phyloP scores from a whole-genome alignment of 1,140 invertebrate genomes.

The Drosophila oshimai region DNA sequence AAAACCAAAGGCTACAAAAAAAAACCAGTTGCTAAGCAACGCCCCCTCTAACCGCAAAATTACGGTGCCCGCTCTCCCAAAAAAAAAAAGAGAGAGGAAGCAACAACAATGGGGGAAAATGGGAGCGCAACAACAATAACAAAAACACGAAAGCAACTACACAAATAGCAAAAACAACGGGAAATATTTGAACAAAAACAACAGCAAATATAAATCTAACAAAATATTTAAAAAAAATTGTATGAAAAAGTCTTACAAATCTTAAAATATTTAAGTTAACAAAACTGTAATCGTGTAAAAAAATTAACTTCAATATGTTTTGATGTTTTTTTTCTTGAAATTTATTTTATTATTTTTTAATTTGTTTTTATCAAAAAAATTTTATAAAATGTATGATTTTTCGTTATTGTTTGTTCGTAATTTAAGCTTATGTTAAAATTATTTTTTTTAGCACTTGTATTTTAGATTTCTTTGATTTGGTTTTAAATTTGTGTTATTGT shows the following conservation, averaged over 20 bases:
- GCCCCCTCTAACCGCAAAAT: slow-evolving; percentile 78
- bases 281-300: too few relatives aligned
- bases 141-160: background rate
- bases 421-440: too few relatives aligned
- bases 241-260: background rate
- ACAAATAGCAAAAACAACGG: slow-evolving; percentile 1
- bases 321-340: too few relatives aligned
- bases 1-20: slow-evolving; percentile 32
- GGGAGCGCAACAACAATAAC: background rate
- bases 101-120: background rate
- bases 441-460: too few relatives aligned
- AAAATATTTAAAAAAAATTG: background rate
- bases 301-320: too few relatives aligned
- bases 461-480: too few relatives aligned
- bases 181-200: slow-evolving; percentile 5
- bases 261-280: background rate
- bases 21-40: slow-evolving; percentile 82
- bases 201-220: too few relatives aligned
- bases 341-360: too few relatives aligned
- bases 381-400: too few relatives aligned
- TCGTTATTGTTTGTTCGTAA: too few relatives aligned
- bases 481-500: too few relatives aligned
- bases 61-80: slow-evolving; percentile 13
- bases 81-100: background rate
- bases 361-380: too few relatives aligned